phyloP scores from a whole-genome alignment of 2,113 vertebrate species.

The Recurvirostra avosetta region DNA sequence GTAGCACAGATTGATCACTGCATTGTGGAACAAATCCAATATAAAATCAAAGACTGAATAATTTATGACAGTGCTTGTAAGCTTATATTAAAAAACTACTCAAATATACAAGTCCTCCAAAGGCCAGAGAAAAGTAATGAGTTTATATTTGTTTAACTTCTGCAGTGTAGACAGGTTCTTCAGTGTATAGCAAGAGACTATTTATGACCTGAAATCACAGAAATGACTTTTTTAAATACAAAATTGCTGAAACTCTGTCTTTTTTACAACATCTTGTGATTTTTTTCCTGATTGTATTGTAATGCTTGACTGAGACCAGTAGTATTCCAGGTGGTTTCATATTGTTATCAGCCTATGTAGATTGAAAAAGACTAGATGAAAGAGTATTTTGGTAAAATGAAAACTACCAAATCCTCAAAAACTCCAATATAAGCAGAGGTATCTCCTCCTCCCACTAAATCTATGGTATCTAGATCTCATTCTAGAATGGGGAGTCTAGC shows the following conservation, averaged over 20 bases:
- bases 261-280: background rate
- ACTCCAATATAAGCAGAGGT: background rate
- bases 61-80: slow-evolving; percentile 44
- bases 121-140: slow-evolving; percentile 10
- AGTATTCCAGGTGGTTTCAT: background rate
- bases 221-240: background rate
- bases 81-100: slow-evolving; percentile 41
- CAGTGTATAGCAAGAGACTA: background rate
- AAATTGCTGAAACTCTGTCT: background rate
- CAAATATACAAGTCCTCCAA: background rate
- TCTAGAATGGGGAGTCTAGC: background rate
- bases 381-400: background rate
- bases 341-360: background rate
- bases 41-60: slow-evolving; percentile 47
- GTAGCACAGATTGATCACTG: background rate
- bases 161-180: background rate
- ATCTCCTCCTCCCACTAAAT: background rate
- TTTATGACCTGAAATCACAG: background rate
- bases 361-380: background rate
- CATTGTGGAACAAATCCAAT: slow-evolving; percentile 26
- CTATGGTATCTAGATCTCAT: background rate
- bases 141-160: slow-evolving; percentile 32
- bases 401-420: background rate
- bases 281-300: background rate
- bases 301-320: background rate